Conservation (phyloP, 2,113 vertebrate species). For the Platichthys stellatus region DNA sequence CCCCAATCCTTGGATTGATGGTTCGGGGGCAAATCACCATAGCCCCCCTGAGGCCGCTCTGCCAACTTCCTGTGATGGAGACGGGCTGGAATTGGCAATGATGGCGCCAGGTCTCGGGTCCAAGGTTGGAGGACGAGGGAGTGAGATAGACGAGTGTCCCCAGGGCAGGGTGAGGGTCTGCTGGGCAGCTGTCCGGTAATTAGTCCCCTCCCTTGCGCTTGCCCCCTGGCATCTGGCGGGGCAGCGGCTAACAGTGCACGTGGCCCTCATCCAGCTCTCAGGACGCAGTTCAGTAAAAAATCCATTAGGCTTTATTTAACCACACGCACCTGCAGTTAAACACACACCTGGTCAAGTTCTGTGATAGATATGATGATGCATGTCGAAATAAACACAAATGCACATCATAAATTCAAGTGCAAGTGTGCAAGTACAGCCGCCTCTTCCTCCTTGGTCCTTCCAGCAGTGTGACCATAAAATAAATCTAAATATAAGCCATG, state of each 20-base stretch:
- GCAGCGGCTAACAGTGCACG: constrained; percentile 65
- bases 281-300: constrained; percentile 74
- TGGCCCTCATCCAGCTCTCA: constrained; percentile 76
- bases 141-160: constrained; percentile 72
- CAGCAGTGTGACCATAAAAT: constrained; percentile 22
- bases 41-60: constrained; percentile 22
- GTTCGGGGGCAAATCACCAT: not conserved
- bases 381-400: constrained; percentile 7
- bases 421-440: not conserved
- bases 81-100: constrained; percentile 44
- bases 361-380: constrained; percentile 38
- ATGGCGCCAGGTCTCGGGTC: constrained; percentile 53
- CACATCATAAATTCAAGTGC: not conserved
- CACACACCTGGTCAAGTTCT: constrained; percentile 65
- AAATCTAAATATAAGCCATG: constrained; percentile 37
- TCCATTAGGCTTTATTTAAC: constrained; percentile 81
- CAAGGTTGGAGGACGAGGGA: constrained; percentile 64
- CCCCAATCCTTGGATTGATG: not conserved
- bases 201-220: constrained; percentile 80
- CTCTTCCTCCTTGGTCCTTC: constrained; percentile 9
- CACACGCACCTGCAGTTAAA: constrained; percentile 70
- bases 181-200: constrained; percentile 86
- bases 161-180: constrained; percentile 77
- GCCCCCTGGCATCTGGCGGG: constrained; percentile 80
- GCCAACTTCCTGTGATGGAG: constrained; percentile 48